A percentile compares a stretch with the other conserved stretches of the same genome.
Evolutionary conservation across 2,797 vertebrate genomes (phyloP).

Genomic region (Pipistrellus pipistrellus): DNA sequence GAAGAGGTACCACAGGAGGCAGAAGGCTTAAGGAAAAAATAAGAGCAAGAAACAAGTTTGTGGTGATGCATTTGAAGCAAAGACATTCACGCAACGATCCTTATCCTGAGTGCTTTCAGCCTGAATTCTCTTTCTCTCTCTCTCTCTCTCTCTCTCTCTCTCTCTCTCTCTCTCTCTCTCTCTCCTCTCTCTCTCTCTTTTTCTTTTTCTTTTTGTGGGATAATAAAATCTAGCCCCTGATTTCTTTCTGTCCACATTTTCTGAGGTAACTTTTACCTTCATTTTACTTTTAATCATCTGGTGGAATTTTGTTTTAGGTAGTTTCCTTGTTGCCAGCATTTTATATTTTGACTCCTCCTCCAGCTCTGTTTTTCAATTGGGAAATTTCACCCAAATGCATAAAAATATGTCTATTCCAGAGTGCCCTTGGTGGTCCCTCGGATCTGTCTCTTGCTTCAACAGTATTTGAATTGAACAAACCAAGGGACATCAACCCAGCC

Average conservation of each 20-base stretch:
- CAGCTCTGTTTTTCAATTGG: neutral
- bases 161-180: no score
- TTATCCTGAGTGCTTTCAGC: slow-evolving; percentile 81
- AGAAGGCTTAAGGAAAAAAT: neutral
- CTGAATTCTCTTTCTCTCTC: slow-evolving; percentile 47
- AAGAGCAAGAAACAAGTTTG: neutral
- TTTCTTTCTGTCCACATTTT: neutral
- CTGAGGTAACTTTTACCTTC: neutral
- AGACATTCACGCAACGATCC: slow-evolving; percentile 38
- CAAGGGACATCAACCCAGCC: no score
- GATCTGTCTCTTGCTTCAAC: no score
- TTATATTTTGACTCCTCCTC: neutral
- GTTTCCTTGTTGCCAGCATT: neutral
- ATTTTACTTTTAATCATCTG: neutral
- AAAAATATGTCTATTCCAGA: slow-evolving; percentile 41
- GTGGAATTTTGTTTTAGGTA: neutral
- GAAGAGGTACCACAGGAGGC: slow-evolving; percentile 58
- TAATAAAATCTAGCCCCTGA: neutral
- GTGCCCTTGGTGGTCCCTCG: no score
- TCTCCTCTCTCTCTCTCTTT: no score
- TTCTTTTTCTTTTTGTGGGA: neutral
- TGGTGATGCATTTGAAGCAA: neutral
- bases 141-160: no score
- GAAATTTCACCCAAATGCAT: neutral
- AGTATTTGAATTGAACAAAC: no score